These are phyloP conservation scores for Thinocorus orbignyianus DNA, from an alignment of 2,113 vertebrate species.

Conservation along the genomic window DNA sequence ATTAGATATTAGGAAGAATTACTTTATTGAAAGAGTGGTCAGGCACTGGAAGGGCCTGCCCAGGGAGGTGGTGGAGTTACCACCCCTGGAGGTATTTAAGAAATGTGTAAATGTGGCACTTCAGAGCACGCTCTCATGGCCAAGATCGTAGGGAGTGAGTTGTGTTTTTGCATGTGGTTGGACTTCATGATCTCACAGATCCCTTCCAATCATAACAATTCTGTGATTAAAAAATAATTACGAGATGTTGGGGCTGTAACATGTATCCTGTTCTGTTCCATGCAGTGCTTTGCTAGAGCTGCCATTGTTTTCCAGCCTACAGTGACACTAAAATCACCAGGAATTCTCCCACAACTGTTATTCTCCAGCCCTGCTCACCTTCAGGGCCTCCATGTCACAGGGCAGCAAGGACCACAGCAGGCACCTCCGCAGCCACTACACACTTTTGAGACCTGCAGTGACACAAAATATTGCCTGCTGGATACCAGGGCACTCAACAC, in stretches of 20 bases:
- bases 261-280: background rate
- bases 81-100: no score
- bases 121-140: no score
- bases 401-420: background rate
- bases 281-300: background rate
- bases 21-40: no score
- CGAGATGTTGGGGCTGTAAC: background rate
- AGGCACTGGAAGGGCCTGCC: no score
- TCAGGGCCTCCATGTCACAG: background rate
- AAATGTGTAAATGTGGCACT: no score
- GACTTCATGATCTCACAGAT: no score
- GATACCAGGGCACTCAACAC: background rate
- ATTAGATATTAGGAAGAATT: no score
- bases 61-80: no score
- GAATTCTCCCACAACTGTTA: background rate
- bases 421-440: background rate
- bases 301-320: background rate
- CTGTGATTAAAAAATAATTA: background rate
- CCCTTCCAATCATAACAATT: no score
- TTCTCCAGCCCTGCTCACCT: background rate
- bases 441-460: background rate
- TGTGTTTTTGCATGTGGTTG: no score
- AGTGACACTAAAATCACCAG: background rate
- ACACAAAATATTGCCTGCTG: background rate
- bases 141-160: no score